Conservation (phyloP, 2,888 invertebrate species). For the Mylabris sibirica region DNA sequence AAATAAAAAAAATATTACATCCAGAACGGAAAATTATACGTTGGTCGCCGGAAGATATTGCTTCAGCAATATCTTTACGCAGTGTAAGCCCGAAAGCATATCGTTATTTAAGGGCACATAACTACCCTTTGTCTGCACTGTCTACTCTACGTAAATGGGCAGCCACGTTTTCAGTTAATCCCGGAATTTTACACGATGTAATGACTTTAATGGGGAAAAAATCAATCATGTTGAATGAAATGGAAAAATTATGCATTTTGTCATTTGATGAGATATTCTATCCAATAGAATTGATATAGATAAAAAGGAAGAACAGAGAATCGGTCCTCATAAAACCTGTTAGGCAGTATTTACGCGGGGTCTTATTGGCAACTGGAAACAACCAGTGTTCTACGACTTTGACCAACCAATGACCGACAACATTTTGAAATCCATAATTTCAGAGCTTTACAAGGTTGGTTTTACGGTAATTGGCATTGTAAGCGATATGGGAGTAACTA, state of each 20-base stretch:
- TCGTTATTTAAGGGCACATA: conserved; percentile 31
- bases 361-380: too few species aligned
- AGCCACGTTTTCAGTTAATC: too few species aligned
- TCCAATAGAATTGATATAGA: too few species aligned
- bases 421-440: conserved; percentile 20
- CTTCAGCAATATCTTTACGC: conserved; percentile 27
- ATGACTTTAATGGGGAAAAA: neutral
- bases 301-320: too few species aligned
- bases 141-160: too few species aligned
- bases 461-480: conserved; percentile 24
- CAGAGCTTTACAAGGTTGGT: conserved; percentile 21
- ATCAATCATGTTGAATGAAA: neutral
- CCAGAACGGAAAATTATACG: conserved; percentile 17
- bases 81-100: conserved; percentile 38
- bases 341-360: too few species aligned
- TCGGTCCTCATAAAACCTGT: too few species aligned
- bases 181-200: too few species aligned
- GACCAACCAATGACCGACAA: too few species aligned
- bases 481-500: conserved; percentile 32
- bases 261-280: conserved; percentile 22
- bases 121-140: conserved; percentile 31
- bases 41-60: conserved; percentile 29
- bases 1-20: conserved; percentile 26
- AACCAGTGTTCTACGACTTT: too few species aligned
- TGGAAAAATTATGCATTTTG: conserved; percentile 30